phyloP scores from a whole-genome alignment of 2,888 invertebrate genomes.

The Serrognathus titanus region DNA sequence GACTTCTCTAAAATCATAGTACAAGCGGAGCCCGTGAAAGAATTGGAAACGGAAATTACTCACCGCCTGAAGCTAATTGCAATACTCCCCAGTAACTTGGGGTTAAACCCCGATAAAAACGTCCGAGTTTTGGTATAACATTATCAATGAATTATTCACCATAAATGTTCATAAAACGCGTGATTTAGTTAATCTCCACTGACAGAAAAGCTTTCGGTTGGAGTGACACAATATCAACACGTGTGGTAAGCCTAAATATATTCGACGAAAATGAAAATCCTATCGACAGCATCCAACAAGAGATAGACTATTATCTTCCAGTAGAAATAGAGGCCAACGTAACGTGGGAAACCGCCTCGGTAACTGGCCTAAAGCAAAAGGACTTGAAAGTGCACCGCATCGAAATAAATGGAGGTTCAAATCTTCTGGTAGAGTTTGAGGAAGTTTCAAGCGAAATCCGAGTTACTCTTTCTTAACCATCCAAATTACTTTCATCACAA shows the following conservation, averaged over 20 bases:
- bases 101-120: neutral
- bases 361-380: neutral
- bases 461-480: neutral
- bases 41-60: neutral
- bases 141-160: neutral
- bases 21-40: neutral
- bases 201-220: too few relatives aligned
- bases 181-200: too few relatives aligned
- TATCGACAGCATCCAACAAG: too few relatives aligned
- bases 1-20: neutral
- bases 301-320: too few relatives aligned
- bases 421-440: neutral
- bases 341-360: neutral
- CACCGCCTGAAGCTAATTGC: neutral
- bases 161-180: too few relatives aligned
- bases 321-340: too few relatives aligned
- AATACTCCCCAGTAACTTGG: slow-evolving; percentile 4
- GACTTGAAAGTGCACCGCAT: slow-evolving; percentile 8
- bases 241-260: too few relatives aligned
- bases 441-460: neutral
- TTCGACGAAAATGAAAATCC: too few relatives aligned
- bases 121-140: slow-evolving; percentile 3
- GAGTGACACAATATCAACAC: too few relatives aligned
- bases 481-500: neutral
- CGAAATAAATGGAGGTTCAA: neutral